Percentiles rank a stretch among this genome's conserved stretches.
Conservation (phyloP, 2,888 invertebrate species). For the Junonia oenone region DNA sequence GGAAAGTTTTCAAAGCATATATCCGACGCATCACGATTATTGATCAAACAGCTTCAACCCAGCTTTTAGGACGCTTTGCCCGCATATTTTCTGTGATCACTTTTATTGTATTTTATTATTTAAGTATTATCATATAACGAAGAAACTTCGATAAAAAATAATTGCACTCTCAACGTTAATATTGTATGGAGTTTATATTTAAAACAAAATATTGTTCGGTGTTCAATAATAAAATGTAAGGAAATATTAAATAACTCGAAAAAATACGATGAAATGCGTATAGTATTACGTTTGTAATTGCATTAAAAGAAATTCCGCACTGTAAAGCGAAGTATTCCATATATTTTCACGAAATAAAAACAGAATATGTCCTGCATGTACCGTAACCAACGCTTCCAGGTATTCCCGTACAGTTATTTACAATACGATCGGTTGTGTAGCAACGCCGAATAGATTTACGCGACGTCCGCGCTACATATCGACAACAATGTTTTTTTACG, state of each 20-base stretch:
- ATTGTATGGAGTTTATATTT: neutral
- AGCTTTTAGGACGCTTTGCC: constrained; percentile 18
- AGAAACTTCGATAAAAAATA: too few relatives aligned
- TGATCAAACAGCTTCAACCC: constrained; percentile 30
- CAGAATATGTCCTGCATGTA: constrained; percentile 23
- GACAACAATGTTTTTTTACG: constrained; percentile 28
- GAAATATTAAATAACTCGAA: too few relatives aligned
- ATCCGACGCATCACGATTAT: constrained; percentile 25
- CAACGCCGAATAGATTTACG: constrained; percentile 31
- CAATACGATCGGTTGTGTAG: constrained; percentile 31
- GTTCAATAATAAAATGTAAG: too few relatives aligned
- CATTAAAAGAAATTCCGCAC: constrained; percentile 13
- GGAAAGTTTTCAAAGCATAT: constrained; percentile 24
- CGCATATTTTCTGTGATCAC: constrained; percentile 15
- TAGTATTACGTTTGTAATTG: neutral
- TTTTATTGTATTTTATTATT: constrained; percentile 12
- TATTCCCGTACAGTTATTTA: constrained; percentile 29
- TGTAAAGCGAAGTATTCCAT: constrained; percentile 20
- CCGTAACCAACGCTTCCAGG: constrained; percentile 28
- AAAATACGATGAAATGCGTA: neutral
- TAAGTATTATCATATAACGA: too few relatives aligned
- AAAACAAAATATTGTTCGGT: neutral
- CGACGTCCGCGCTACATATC: constrained; percentile 28
- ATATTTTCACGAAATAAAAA: constrained; percentile 26
- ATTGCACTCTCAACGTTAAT: neutral